phyloP scores from a whole-genome alignment of 2,888 invertebrate genomes.

The Desoria tigrina region DNA sequence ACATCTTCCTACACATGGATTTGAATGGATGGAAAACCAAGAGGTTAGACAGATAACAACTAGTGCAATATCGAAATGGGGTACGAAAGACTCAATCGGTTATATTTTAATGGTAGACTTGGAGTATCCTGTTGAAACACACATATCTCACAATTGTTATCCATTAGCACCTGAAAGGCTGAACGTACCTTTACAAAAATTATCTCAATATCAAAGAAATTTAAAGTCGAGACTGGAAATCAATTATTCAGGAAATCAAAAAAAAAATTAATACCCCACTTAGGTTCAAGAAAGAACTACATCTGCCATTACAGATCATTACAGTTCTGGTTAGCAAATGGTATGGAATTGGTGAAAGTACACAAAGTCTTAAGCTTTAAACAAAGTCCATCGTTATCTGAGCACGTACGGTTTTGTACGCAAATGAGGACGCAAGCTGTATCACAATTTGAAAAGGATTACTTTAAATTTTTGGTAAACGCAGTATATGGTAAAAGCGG shows the following conservation, averaged over 20 bases:
- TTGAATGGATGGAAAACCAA: neutral
- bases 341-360: constrained; percentile 18
- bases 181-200: neutral
- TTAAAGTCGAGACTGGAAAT: neutral
- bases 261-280: constrained; percentile 21
- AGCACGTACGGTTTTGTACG: constrained; percentile 4
- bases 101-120: constrained; percentile 1
- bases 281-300: constrained; percentile 9
- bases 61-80: constrained; percentile 1
- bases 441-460: constrained; percentile 25
- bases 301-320: constrained; percentile 14
- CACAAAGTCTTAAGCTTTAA: constrained; percentile 11
- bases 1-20: neutral
- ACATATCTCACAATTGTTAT: neutral
- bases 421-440: constrained; percentile 20
- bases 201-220: constrained; percentile 20
- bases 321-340: constrained; percentile 8
- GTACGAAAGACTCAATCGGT: neutral
- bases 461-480: constrained; percentile 31
- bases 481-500: constrained; percentile 28
- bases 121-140: neutral
- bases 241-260: constrained; percentile 16
- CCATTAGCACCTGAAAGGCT: constrained; percentile 18
- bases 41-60: neutral
- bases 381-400: constrained; percentile 15